Percentiles rank a stretch among this genome's conserved stretches.
Conservation (phyloP, 2,888 invertebrate species). For the Penaeus monodon region DNA sequence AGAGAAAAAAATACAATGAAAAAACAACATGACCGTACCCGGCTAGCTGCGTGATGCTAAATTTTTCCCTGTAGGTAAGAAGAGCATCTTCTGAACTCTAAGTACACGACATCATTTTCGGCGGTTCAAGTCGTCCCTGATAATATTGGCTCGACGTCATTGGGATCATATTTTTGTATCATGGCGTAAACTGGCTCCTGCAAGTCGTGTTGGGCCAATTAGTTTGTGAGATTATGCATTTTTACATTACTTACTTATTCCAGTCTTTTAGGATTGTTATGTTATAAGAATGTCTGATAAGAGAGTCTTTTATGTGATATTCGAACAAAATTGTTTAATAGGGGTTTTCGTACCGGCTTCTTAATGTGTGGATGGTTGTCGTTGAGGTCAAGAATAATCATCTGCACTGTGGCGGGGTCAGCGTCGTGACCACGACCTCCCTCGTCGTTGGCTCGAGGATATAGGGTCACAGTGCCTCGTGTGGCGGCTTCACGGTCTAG, state of each 20-base stretch:
- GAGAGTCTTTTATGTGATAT: no score
- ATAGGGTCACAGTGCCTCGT: constrained; percentile 19
- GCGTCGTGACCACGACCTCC: constrained; percentile 47
- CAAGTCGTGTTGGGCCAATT: background rate
- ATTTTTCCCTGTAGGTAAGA: background rate
- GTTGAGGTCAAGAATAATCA: constrained; percentile 47
- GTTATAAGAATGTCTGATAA: no score
- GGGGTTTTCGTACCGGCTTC: constrained; percentile 34
- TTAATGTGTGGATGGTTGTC: constrained; percentile 54
- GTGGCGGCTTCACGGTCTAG: constrained; percentile 45
- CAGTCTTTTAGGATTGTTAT: no score
- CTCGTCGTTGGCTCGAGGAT: constrained; percentile 49
- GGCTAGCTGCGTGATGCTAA: background rate
- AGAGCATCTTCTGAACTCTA: constrained; percentile 29
- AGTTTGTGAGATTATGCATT: no score
- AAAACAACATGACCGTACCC: background rate
- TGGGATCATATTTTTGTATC: constrained; percentile 42
- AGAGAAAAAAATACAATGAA: no score
- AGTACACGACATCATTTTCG: constrained; percentile 51
- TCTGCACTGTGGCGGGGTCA: constrained; percentile 38
- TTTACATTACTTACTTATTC: no score
- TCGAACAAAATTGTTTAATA: background rate
- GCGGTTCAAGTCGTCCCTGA: constrained; percentile 36
- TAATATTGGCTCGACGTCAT: constrained; percentile 26
- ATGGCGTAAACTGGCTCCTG: constrained; percentile 35